Evolutionary conservation across 2,113 vertebrate species (phyloP).

Genomic region (Bos javanicus): DNA sequence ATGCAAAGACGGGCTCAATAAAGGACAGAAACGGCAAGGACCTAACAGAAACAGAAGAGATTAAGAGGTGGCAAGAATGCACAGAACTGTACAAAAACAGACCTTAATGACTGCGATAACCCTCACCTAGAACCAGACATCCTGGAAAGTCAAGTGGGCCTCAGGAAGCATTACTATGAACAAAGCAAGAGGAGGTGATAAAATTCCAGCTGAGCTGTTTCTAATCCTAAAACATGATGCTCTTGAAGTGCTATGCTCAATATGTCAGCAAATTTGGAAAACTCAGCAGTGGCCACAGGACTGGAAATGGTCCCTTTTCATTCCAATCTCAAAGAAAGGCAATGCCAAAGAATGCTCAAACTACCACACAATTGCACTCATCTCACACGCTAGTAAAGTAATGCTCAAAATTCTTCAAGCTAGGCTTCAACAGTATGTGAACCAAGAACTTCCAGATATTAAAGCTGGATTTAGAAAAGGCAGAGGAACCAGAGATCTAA

Average conservation of each 20-base stretch:
- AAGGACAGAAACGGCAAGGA: not conserved
- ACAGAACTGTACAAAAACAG: not conserved
- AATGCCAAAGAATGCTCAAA: not conserved
- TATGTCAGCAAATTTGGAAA: not conserved
- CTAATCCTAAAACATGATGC: not conserved
- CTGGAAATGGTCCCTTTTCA: not conserved
- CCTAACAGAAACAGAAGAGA: not conserved
- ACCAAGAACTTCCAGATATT: not conserved
- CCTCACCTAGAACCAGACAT: not conserved
- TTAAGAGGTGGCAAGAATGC: not conserved
- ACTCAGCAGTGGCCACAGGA: not conserved
- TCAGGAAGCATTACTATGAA: not conserved
- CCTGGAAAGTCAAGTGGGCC: not conserved
- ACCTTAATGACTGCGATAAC: not conserved
- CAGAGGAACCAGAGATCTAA: not conserved
- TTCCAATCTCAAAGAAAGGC: not conserved
- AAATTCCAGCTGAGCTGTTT: not conserved
- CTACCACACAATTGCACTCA: not conserved
- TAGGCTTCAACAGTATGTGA: not conserved
- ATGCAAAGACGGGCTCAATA: not conserved
- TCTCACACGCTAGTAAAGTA: not conserved
- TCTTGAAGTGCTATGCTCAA: not conserved
- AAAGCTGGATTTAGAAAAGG: not conserved
- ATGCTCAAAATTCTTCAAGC: not conserved
- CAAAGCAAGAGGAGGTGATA: not conserved